phyloP scores from a whole-genome alignment of 1,140 invertebrate genomes.

The Hypsibius dujardini region DNA sequence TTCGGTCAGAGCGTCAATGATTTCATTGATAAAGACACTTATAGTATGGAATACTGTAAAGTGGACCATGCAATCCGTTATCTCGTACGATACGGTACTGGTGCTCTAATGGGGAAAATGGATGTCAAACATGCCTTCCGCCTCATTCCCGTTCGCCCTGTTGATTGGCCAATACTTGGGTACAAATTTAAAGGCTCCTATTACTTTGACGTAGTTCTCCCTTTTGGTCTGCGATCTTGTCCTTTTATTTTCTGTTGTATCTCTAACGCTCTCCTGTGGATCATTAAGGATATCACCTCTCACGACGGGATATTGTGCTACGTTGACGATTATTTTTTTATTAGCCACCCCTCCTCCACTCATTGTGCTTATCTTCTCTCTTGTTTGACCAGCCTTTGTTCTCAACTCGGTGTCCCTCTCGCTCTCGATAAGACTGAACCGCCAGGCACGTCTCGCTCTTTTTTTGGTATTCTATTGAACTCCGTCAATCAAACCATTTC shows the following conservation, averaged over 20 bases:
- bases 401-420: neutral
- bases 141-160: neutral
- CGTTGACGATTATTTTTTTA: constrained; percentile 5
- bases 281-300: neutral
- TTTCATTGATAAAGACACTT: neutral
- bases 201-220: constrained; percentile 1
- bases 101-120: constrained; percentile 6
- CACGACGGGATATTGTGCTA: neutral
- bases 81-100: neutral
- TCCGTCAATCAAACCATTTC: neutral
- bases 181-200: neutral
- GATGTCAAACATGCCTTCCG: neutral
- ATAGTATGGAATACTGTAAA: neutral
- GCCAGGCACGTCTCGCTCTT: neutral
- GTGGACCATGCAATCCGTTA: neutral
- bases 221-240: neutral
- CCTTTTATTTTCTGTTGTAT: neutral
- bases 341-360: neutral
- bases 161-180: neutral
- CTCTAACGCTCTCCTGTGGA: neutral
- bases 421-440: constrained; percentile 3
- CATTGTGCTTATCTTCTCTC: neutral
- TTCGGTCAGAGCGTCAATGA: neutral
- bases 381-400: neutral
- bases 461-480: neutral